These are phyloP conservation scores for Archegozetes longisetosus DNA, from an alignment of 1,140 invertebrate genomes.

Conservation along the genomic window DNA sequence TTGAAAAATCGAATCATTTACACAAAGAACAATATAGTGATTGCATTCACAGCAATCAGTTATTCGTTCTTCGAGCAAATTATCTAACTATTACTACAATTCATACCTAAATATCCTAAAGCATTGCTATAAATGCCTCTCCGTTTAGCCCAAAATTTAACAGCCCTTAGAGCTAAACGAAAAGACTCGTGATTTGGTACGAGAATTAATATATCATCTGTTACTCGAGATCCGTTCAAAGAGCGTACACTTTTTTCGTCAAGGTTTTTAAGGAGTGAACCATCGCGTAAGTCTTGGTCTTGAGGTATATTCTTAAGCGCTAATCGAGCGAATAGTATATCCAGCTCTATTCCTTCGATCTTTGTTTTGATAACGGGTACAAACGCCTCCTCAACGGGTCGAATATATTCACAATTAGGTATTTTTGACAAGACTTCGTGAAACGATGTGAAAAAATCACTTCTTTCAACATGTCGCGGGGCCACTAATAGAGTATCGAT, in stretches of 20 bases:
- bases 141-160: slow-evolving; percentile 96
- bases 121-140: slow-evolving; percentile 97
- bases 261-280: slow-evolving; percentile 81
- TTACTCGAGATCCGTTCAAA: slow-evolving; percentile 93
- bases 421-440: slow-evolving; percentile 75
- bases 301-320: slow-evolving; percentile 79
- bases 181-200: slow-evolving; percentile 93
- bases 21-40: too few species aligned
- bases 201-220: slow-evolving; percentile 87
- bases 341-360: slow-evolving; percentile 89
- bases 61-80: too few species aligned
- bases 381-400: slow-evolving; percentile 92
- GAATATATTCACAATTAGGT: slow-evolving; percentile 63
- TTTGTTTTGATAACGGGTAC: slow-evolving; percentile 99
- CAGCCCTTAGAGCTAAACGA: slow-evolving; percentile 72
- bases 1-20: too few species aligned
- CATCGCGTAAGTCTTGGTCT: slow-evolving; percentile 68
- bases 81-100: not conserved
- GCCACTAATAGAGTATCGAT: slow-evolving; percentile 97
- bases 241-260: slow-evolving; percentile 92
- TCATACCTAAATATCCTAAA: slow-evolving; percentile 74
- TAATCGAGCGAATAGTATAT: slow-evolving; percentile 89
- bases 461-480: slow-evolving; percentile 79
- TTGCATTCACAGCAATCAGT: too few species aligned
- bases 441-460: slow-evolving; percentile 90